Conservation (phyloP, 1,140 invertebrate genomes). For the Drosophila ambigua region DNA sequence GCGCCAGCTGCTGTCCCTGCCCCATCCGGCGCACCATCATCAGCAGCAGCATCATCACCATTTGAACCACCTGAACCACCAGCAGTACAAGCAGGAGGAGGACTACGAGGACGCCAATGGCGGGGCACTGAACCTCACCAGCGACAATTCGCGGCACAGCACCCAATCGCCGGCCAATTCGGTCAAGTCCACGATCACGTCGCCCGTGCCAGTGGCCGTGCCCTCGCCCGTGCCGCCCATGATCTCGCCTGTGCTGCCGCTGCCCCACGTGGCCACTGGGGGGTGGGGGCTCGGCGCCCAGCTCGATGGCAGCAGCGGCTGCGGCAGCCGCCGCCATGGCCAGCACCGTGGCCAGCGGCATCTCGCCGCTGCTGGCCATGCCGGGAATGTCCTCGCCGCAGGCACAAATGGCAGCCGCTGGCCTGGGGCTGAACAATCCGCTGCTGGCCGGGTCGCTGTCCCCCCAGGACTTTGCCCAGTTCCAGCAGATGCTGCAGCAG, state of each 20-base stretch:
- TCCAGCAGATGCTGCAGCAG: conserved; percentile 78
- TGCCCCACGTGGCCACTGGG: conserved; percentile 6
- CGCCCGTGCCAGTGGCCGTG: conserved; percentile 38
- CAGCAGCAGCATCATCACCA: conserved; percentile 39
- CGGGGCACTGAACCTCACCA: conserved; percentile 77
- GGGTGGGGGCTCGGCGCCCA: conserved; percentile 16
- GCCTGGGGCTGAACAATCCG: conserved; percentile 54
- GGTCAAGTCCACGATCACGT: conserved; percentile 52
- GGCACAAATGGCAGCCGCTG: conserved; percentile 59
- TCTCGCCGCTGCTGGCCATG: conserved; percentile 60
- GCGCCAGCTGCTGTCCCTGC: conserved; percentile 58
- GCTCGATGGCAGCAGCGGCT: conserved; percentile 58
- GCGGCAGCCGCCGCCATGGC: conserved; percentile 60
- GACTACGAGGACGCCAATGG: conserved; percentile 72
- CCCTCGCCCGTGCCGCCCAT: conserved; percentile 39
- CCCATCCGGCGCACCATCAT: conserved; percentile 63
- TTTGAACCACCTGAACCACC: conserved; percentile 33
- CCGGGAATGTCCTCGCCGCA: conserved; percentile 70
- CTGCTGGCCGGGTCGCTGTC: conserved; percentile 53
- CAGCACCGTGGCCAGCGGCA: conserved; percentile 50
- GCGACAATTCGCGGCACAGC: conserved; percentile 79
- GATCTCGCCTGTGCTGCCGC: conserved; percentile 55
- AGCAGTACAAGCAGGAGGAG: conserved; percentile 65
- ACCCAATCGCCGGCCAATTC: conserved; percentile 74
- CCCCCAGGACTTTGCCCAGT: conserved; percentile 73